A percentile compares a stretch with the other conserved stretches of the same genome.
Evolutionary conservation across 2,888 invertebrate species (phyloP).

Genomic region (Pasiphila rectangulata): DNA sequence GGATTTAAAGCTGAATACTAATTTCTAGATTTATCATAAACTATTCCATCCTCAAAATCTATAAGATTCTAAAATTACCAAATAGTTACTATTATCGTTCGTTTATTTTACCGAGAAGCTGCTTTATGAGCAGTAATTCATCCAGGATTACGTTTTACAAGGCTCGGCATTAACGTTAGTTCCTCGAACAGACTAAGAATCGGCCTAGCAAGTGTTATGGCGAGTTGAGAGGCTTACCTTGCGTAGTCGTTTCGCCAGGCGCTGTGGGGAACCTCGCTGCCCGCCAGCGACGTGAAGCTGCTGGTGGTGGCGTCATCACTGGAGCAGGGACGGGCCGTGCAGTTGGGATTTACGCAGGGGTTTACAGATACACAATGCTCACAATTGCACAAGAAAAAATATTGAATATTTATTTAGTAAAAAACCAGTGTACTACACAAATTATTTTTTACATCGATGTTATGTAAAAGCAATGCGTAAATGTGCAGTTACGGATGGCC

Average conservation of each 20-base stretch:
- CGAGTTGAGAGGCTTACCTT: constrained; percentile 56
- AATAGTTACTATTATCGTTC: too few relatives aligned
- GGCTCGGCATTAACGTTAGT: too few relatives aligned
- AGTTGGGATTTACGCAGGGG: constrained; percentile 62
- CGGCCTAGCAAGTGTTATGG: constrained; percentile 7
- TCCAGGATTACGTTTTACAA: too few relatives aligned
- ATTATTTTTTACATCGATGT: background rate
- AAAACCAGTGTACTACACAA: constrained; percentile 21
- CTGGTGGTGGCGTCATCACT: constrained; percentile 73
- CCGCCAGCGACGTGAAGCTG: constrained; percentile 68
- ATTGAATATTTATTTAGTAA: constrained; percentile 20
- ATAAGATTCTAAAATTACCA: too few relatives aligned
- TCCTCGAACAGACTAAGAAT: too few relatives aligned
- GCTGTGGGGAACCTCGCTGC: constrained; percentile 62
- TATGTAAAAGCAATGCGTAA: background rate
- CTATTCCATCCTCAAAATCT: too few relatives aligned
- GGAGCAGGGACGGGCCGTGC: constrained; percentile 66
- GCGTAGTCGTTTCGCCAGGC: constrained; percentile 72
- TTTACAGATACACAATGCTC: constrained; percentile 70
- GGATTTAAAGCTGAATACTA: too few relatives aligned
- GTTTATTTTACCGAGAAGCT: too few relatives aligned
- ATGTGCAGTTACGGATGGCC: background rate
- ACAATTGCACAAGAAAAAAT: constrained; percentile 49
- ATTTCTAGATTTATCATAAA: too few relatives aligned
- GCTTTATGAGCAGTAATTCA: too few relatives aligned